These are phyloP conservation scores for Apeltes quadracus DNA, from an alignment of 2,113 vertebrate genomes.

Conservation along the genomic window DNA sequence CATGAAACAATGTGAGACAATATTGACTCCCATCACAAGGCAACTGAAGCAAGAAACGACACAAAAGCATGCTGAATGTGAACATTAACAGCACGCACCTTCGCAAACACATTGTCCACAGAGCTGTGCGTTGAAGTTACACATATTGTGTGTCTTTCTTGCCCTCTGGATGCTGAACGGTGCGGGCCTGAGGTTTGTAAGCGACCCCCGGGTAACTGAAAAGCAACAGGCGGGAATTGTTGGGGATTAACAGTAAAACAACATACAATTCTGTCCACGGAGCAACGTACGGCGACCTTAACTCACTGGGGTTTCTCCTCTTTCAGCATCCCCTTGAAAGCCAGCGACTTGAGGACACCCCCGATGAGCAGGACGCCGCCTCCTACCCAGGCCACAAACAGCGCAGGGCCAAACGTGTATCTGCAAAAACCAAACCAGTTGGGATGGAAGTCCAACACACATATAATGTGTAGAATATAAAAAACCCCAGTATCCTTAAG, in stretches of 20 bases:
- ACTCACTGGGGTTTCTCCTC: slow-evolving; percentile 83
- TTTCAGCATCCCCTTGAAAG: slow-evolving; percentile 84
- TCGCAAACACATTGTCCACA: background rate
- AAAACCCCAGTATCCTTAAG: background rate
- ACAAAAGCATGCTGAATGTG: slow-evolving; percentile 9
- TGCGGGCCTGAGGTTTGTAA: slow-evolving; percentile 82
- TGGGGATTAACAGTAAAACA: background rate
- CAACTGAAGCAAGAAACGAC: background rate
- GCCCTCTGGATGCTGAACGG: slow-evolving; percentile 40
- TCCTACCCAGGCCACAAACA: slow-evolving; percentile 90
- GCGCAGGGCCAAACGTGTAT: slow-evolving; percentile 91
- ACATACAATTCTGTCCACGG: background rate
- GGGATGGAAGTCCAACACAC: rapidly evolving
- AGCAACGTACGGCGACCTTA: background rate
- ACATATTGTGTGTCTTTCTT: slow-evolving; percentile 47
- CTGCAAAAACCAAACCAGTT: slow-evolving; percentile 66
- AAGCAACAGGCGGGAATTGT: slow-evolving; percentile 1
- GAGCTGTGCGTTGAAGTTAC: slow-evolving; percentile 18
- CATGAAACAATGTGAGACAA: background rate
- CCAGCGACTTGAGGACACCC: slow-evolving; percentile 88
- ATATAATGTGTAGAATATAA: background rate
- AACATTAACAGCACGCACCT: background rate
- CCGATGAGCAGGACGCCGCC: slow-evolving; percentile 85
- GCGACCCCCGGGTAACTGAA: slow-evolving; percentile 85
- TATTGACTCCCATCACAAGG: background rate